phyloP scores from a whole-genome alignment of 1,140 invertebrate genomes.

The Drosophila jambulina region DNA sequence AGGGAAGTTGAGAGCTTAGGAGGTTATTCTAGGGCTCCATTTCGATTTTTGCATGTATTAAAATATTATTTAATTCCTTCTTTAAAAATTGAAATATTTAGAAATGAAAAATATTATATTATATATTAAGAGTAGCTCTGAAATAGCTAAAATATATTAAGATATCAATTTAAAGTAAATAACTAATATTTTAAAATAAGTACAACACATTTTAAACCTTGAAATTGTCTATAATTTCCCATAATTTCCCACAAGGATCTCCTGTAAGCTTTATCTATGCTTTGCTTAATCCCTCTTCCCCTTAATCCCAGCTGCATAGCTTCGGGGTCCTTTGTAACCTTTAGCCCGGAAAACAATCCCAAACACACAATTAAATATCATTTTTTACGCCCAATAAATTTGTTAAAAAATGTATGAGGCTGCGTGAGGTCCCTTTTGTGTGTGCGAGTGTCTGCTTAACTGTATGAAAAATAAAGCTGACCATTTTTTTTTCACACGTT shows the following conservation, averaged over 20 bases:
- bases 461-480: conserved; percentile 67
- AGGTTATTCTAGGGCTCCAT: not conserved
- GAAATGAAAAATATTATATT: too few relatives aligned
- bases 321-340: conserved; percentile 16
- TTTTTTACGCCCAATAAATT: conserved; percentile 74
- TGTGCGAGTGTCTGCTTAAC: conserved; percentile 45
- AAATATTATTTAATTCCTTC: not conserved
- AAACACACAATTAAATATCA: conserved; percentile 70
- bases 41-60: not conserved
- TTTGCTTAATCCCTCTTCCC: not conserved
- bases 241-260: not conserved
- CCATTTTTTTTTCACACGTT: conserved; percentile 67
- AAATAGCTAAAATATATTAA: too few relatives aligned
- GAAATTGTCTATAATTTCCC: not conserved
- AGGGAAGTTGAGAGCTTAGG: not conserved
- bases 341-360: conserved; percentile 36
- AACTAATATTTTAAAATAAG: too few relatives aligned
- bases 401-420: conserved; percentile 68
- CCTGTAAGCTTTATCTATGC: not conserved
- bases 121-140: too few relatives aligned
- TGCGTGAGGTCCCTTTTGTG: conserved; percentile 33
- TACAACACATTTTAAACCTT: not conserved
- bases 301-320: conserved; percentile 4
- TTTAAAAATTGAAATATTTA: not conserved
- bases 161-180: too few relatives aligned